Base-by-base conservation (phyloP, 2,888 invertebrate genomes). In the Tryphoninae sp. region DNA sequence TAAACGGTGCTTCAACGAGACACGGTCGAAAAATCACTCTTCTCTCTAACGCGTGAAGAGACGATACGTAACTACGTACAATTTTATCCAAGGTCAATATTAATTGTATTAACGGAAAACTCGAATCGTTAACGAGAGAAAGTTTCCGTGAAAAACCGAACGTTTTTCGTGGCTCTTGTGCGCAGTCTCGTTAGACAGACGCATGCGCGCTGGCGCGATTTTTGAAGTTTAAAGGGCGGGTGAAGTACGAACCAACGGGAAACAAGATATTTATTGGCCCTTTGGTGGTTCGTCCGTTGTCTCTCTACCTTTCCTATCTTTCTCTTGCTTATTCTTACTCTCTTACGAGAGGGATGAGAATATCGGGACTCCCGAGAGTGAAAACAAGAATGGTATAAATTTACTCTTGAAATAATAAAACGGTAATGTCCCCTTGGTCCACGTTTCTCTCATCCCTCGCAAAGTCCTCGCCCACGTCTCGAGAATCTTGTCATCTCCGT, bases 201-300 rank as follows among this genome's bases (percentile, higher is more conserved):
- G 68, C 40, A 19, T 65, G 49, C 42, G 72, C 42, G 19, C 61
- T 19, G 42, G 23, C 26, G 22, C 22, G 65, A 19, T 55, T 71
- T 23, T 68, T 13, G 68, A 69, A 80, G 68, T 80, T 80, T 77
- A 77, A 80, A 80, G 67, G 68, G 72, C 83, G 78, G 78, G 80
- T 78, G 80, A 62, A 78, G 71, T 9, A 45, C 40, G 51, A 77
- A 61, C 65, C 64, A 58, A 80, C 68, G 23, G 67, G 73, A 77
- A 78, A 53, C 80, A 77, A 77, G 69, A 65, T 77, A 78, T 82
- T 82, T 80, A 82, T 82, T 80, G 77, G 82, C 74, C 59, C 76
- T 69, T 68, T 9, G 71, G 26, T 4, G 26, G 62, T 55, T 77
- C 55, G 53, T 45, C 64, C 74, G 77, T 77, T 80, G 65, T 26